Conservation (phyloP, 2,113 vertebrate species). For the Halichoerus grypus region DNA sequence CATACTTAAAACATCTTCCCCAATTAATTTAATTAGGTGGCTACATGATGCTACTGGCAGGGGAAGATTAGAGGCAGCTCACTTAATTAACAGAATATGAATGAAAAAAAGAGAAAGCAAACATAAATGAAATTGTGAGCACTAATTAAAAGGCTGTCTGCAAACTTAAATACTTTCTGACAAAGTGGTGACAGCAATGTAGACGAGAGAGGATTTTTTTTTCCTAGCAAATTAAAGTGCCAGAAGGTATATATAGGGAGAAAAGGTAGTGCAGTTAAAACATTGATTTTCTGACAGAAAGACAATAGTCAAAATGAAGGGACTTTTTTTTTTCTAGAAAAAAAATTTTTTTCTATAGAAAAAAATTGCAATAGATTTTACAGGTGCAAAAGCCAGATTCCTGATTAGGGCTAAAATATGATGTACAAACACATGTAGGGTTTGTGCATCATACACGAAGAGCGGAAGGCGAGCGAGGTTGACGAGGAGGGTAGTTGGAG, state of each 20-base stretch:
- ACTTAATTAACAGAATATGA: constrained; percentile 99
- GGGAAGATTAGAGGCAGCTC: constrained; percentile 97
- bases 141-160: constrained; percentile 98
- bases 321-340: constrained; percentile 72
- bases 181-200: constrained; percentile 91
- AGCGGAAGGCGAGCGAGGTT: not conserved
- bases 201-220: constrained; percentile 88
- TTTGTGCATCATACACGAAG: not conserved
- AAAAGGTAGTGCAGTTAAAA: constrained; percentile 85
- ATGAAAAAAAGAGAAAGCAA: constrained; percentile 94
- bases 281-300: constrained; percentile 86
- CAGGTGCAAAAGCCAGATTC: constrained; percentile 71
- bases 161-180: constrained; percentile 96
- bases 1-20: constrained; percentile 99
- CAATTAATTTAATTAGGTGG: constrained; percentile 99
- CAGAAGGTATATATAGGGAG: constrained; percentile 85
- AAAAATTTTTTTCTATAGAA: constrained; percentile 75
- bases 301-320: constrained; percentile 75
- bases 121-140: constrained; percentile 97
- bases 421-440: constrained; percentile 66
- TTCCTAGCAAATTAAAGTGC: constrained; percentile 88
- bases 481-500: not conserved
- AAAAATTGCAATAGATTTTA: constrained; percentile 84
- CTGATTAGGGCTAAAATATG: constrained; percentile 84
- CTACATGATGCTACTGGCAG: constrained; percentile 99